Evolutionary conservation across 2,797 vertebrate genomes (phyloP).

Genomic region (Pachyuromys duprasi): DNA sequence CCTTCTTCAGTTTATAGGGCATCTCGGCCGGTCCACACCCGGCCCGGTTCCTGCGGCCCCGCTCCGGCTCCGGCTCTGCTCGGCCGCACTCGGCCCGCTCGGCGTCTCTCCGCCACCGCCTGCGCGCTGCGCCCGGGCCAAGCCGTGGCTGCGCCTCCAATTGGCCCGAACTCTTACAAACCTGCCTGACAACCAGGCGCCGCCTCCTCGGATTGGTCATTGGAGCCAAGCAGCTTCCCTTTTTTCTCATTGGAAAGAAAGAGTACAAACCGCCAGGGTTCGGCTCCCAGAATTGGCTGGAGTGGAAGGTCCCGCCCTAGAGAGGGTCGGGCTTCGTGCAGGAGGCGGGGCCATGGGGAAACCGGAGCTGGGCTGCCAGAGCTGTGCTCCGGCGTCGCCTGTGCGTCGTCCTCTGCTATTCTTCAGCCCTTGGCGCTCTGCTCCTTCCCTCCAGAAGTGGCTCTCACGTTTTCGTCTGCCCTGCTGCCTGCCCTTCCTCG

Average conservation of each 20-base stretch:
- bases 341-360: slow-evolving; percentile 68
- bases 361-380: not conserved
- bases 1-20: slow-evolving; percentile 89
- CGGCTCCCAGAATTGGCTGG: slow-evolving; percentile 73
- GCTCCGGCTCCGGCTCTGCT: slow-evolving; percentile 80
- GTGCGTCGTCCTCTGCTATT: slow-evolving; percentile 50
- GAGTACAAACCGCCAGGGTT: slow-evolving; percentile 83
- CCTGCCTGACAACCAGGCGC: slow-evolving; percentile 86
- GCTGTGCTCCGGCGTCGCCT: slow-evolving; percentile 21
- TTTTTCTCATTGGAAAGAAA: slow-evolving; percentile 85
- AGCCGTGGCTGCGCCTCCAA: slow-evolving; percentile 81
- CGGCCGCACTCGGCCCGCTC: slow-evolving; percentile 86
- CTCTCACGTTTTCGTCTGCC: not conserved
- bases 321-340: slow-evolving; percentile 66
- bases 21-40: slow-evolving; percentile 83
- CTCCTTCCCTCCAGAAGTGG: not conserved
- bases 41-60: slow-evolving; percentile 79
- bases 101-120: slow-evolving; percentile 82
- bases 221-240: slow-evolving; percentile 70
- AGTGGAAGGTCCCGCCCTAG: slow-evolving; percentile 71
- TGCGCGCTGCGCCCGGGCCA: slow-evolving; percentile 85
- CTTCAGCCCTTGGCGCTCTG: not conserved
- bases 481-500: not conserved
- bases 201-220: slow-evolving; percentile 78
- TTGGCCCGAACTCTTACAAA: slow-evolving; percentile 84